phyloP scores from a whole-genome alignment of 2,113 vertebrate genomes.

The Nycticebus coucang region DNA sequence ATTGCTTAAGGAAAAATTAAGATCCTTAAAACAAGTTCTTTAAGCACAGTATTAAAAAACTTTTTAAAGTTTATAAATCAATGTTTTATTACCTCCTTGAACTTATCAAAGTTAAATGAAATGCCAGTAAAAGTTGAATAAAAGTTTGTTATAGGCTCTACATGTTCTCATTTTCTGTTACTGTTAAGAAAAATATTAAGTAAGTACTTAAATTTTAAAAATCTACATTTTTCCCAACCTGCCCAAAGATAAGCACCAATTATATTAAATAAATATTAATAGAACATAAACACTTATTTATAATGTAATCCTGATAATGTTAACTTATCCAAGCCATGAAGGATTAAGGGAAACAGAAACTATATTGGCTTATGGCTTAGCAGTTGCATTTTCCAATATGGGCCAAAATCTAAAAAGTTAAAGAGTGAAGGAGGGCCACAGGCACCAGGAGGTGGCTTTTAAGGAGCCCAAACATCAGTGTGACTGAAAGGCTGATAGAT shows the following conservation, averaged over 20 bases:
- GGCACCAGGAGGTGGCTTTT: not conserved
- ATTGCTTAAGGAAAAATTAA: not conserved
- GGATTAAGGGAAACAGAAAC: not conserved
- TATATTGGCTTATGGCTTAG: not conserved
- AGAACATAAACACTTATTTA: not conserved
- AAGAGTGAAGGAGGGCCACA: not conserved
- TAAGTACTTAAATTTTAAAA: not conserved
- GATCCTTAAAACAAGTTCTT: not conserved
- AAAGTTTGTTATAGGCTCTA: not conserved
- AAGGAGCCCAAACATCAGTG: not conserved
- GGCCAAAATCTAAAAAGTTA: not conserved
- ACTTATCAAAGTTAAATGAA: not conserved
- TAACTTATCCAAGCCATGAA: not conserved
- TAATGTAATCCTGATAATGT: not conserved
- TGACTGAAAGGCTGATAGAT: not conserved
- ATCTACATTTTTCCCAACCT: not conserved
- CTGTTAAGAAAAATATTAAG: conserved; percentile 24
- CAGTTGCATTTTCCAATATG: not conserved
- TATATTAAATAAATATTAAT: conserved; percentile 3
- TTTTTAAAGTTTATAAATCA: conserved; percentile 16
- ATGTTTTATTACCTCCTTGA: conserved; percentile 26
- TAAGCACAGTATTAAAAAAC: not conserved
- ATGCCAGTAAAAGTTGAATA: not conserved
- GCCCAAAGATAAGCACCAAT: not conserved
- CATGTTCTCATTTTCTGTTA: not conserved